Evolutionary conservation across 2,113 vertebrate species (phyloP), one percentile per base, ranked within the genome.

Genomic region (Syrrhaptes paradoxus): DNA sequence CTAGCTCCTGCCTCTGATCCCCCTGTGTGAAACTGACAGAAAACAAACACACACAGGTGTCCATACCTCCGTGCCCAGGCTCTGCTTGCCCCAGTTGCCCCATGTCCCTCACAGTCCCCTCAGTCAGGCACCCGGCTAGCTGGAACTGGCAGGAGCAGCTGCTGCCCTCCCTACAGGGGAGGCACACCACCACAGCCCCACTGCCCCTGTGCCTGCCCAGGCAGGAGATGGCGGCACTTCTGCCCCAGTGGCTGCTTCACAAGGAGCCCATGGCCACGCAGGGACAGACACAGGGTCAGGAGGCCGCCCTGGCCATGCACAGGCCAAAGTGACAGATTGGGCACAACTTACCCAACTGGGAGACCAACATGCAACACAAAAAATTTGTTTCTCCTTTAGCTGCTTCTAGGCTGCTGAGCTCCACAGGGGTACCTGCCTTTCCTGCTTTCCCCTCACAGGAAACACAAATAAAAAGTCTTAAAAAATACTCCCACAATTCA

Each of bases 171-270:
- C 43, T 58, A 41, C 28, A 8, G 7, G 19, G n/a, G n/a, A n/a
- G n/a, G n/a, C n/a, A 26, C 16, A 4, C 22, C 4, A 5, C 11
- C 14, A 0, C 31, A 43, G 14, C 8, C 28, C n/a, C 41, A 6
- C 2, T 41, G 41, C 41, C 41, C 5, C 5, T 4, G 0, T 3
- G 0, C 32, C 41, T 10, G 7, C 9, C 6, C 31, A 20, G 36
- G 7, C 17, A 1, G 0, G 0, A 51, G 22, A 16, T 11, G 16
- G 54, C 6, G 0, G 8, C 32, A 1, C 11, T 4, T 4, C 28
- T 6, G 13, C 62, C n/a, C 13, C 72, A 45, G 59, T 8, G 0
- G 34, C 25, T 1, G 0, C 49, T 20, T 17, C 4, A 0, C 17
- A 6, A 24, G 12, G 17, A 65, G 17, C 16, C 20, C 6, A 0